Base-by-base conservation (phyloP, 2,888 invertebrate species). In the Agrotis exclamationis region DNA sequence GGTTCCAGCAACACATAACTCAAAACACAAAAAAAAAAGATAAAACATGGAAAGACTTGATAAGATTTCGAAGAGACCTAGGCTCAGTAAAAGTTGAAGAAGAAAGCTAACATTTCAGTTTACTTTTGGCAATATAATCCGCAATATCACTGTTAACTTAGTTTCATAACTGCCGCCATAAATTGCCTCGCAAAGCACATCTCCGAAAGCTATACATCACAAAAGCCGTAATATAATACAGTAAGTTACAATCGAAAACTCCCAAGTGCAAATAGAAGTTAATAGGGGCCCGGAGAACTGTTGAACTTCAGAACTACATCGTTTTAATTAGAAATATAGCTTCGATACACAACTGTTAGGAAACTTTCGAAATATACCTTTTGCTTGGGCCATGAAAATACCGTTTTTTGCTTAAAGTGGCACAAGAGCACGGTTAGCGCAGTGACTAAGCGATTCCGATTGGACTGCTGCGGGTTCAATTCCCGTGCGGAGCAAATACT, bases 311-410 rank as follows among this genome's bases (percentile, higher is more conserved):
- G 3, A 77, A 64, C 65, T 74, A 65, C 22, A 66, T 45, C 47
- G 74, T 63, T 64, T 76, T 75, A 82, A 79, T 81, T 75, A 79
- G 64, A 79, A 74, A 72, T 83, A 84, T 70, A 60, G 59, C 57
- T 68, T 69, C 57, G 45, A 70, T 64, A 74, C 53, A 68, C 54
- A 60, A 69, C 65, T 54, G 70, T 33, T 22, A 51, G 14, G 33
- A 54, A 70, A 64, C 60, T 76, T 70, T 56, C n/a, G 9, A 58
- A 53, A 48, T 13, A 53, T 53, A 45, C 48, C 48, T 63, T 51
- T 44, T 20, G 5, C 20, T n/a, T 24, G 28, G 28, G 63, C 62
- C 63, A 45, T 18, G 13, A 63, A 62, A 18, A 45, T 20, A 14
- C 9, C 28, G 20, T 22, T 22, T 14, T 22, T 13, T 14, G 13